Base-by-base conservation (phyloP, 2,888 invertebrate genomes). In the Microplitis deprimator region DNA sequence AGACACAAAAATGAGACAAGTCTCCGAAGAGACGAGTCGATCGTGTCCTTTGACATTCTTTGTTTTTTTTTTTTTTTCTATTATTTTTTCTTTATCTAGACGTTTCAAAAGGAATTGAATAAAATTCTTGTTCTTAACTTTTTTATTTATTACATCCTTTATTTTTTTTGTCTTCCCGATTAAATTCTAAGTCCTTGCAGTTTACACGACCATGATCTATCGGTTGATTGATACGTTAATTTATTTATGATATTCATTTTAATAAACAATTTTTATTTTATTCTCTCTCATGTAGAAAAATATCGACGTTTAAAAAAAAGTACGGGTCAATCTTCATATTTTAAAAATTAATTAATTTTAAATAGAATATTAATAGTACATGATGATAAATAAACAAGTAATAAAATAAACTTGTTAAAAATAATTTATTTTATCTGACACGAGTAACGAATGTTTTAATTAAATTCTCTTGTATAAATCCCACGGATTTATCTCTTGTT, bases 1-100 rank as follows among this genome's bases (percentile, higher is more conserved):
- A 50, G 60, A 67, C n/a, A 67, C 67, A 60, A 73, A 73, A 76
- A 72, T 76, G 64, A 72, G 72, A 70, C 59, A 59, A 59, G 29
- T 70, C 38, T 70, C 70, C 29, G 17, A 59, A 29, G 50, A 50
- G 50, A 50, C 50, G 50, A 50, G 13, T 13, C 50, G 50, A 50
- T 13, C 50, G 13, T 50, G 10, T 70, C 50, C 70, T 70, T 70
- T 70, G 70, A 70, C 70, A 59, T 50, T 29, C 38, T 20, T 70
- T 13, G 20, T 6, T 70, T 29, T 29, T 10, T 13, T 29, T 10
- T 13, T 6, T n/a, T 70, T 70, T 10, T 50, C 41, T 41, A 41
- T 39, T 39, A 16, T 39, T 67, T 40, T 7, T 17, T 8, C 10
- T 68, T 40, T 40, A 39, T n/a, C 16, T 7, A 17, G 5, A 50